Percentiles rank a stretch among this genome's conserved stretches.
Conservation (phyloP, 2,888 invertebrate species). For the Mongoloraphidia duomilia region DNA sequence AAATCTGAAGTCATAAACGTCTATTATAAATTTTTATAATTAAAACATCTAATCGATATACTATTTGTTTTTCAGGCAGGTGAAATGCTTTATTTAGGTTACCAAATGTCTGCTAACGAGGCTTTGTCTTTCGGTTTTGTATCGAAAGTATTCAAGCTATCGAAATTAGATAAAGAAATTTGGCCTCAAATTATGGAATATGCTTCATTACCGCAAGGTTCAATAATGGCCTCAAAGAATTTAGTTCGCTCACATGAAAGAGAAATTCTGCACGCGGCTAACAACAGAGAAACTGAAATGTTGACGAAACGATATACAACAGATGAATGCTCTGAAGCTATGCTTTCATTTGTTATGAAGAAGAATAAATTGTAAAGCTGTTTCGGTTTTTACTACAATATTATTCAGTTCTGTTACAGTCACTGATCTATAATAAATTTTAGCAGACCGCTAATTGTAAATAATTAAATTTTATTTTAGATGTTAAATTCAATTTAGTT, state of each 20-base stretch:
- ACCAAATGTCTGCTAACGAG: slow-evolving; percentile 64
- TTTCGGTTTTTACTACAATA: too few species aligned
- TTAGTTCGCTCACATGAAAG: slow-evolving; percentile 2
- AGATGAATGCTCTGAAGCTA: slow-evolving; percentile 5
- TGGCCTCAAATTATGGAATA: neutral
- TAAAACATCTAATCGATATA: slow-evolving; percentile 7
- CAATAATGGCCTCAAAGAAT: slow-evolving; percentile 3
- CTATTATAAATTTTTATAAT: neutral
- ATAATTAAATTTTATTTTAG: too few species aligned
- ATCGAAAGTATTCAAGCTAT: slow-evolving; percentile 56
- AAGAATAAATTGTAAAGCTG: slow-evolving; percentile 7
- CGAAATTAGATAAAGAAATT: slow-evolving; percentile 34
- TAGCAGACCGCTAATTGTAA: neutral
- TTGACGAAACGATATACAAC: slow-evolving; percentile 1
- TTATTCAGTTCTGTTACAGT: too few species aligned
- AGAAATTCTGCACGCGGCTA: slow-evolving; percentile 2
- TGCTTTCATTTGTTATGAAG: slow-evolving; percentile 1
- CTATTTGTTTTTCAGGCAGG: slow-evolving; percentile 31
- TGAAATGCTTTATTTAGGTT: slow-evolving; percentile 51
- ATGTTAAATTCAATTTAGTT: too few species aligned
- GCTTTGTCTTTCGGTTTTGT: slow-evolving; percentile 67
- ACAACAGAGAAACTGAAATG: slow-evolving; percentile 6
- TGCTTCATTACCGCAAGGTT: neutral
- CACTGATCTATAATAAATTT: neutral
- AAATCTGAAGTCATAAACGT: neutral